phyloP scores from a whole-genome alignment of 2,797 vertebrate genomes.

The Tokudaia tokunoshimensis region DNA sequence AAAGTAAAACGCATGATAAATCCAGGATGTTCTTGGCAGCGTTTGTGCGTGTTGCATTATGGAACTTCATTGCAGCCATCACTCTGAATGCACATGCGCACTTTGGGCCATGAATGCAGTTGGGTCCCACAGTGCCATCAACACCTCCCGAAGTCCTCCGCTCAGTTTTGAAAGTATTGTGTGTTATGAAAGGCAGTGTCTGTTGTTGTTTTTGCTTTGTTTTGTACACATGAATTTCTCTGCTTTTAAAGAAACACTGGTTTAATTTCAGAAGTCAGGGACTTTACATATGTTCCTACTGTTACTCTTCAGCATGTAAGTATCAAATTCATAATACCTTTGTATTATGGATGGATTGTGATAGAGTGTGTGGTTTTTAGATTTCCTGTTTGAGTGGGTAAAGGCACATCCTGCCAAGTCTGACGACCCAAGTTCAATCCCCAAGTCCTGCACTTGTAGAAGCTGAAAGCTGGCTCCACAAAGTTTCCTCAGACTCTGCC shows the following conservation, averaged over 20 bases:
- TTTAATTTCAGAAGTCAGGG: neutral
- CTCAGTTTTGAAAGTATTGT: neutral
- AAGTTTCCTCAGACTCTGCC: neutral
- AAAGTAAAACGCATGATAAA: neutral
- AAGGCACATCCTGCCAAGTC: too few species aligned
- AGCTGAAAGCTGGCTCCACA: neutral
- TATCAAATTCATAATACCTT: neutral
- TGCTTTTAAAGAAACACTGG: neutral
- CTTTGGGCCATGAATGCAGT: neutral
- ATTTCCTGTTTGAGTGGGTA: neutral
- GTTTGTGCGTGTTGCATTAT: neutral
- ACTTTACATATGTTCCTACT: neutral
- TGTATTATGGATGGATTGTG: neutral
- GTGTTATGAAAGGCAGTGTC: neutral
- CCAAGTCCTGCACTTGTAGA: neutral
- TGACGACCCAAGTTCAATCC: neutral
- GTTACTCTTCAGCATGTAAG: neutral
- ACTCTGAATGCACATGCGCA: neutral
- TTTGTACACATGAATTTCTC: neutral
- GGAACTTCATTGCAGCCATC: neutral
- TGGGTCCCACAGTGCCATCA: too few species aligned
- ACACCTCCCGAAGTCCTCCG: neutral
- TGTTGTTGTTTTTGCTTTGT: neutral
- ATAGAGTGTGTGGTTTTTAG: neutral
- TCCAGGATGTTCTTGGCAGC: neutral